These are phyloP conservation scores for Setophaga kirtlandii DNA, from an alignment of 2,113 vertebrate genomes.

Conservation along the genomic window DNA sequence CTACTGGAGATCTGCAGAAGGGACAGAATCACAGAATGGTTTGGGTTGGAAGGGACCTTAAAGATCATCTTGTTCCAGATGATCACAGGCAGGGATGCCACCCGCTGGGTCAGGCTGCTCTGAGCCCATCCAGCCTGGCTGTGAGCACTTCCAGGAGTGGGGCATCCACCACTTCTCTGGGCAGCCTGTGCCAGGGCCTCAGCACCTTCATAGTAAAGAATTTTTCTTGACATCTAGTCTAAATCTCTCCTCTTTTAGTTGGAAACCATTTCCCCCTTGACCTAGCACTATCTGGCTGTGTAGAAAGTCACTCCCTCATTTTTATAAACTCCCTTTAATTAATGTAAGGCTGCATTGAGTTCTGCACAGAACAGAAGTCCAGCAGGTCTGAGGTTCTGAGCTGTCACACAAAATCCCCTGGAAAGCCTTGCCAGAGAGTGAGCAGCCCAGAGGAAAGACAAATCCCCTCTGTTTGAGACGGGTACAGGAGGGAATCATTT, in stretches of 20 bases:
- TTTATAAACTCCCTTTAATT: neutral
- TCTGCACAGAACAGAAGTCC: neutral
- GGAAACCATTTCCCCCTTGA: neutral
- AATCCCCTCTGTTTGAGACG: neutral
- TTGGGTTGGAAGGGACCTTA: neutral
- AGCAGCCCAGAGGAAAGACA: neutral
- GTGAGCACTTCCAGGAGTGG: no score
- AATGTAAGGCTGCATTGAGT: neutral
- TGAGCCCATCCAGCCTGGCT: neutral
- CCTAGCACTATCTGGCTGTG: neutral
- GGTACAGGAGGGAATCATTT: neutral
- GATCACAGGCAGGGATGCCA: neutral
- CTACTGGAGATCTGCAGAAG: neutral
- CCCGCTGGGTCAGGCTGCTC: neutral
- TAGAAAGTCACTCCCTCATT: neutral
- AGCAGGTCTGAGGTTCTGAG: neutral
- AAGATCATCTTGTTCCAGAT: neutral
- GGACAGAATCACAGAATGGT: neutral
- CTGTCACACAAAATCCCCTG: neutral
- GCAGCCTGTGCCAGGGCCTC: neutral
- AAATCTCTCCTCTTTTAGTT: neutral
- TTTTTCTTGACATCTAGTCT: neutral
- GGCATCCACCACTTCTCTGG: neutral
- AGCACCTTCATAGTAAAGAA: neutral
- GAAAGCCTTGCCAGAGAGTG: neutral